Evolutionary conservation across 2,113 vertebrate species (phyloP), one percentile per base, ranked within the genome.

Genomic region (Lota lota): DNA sequence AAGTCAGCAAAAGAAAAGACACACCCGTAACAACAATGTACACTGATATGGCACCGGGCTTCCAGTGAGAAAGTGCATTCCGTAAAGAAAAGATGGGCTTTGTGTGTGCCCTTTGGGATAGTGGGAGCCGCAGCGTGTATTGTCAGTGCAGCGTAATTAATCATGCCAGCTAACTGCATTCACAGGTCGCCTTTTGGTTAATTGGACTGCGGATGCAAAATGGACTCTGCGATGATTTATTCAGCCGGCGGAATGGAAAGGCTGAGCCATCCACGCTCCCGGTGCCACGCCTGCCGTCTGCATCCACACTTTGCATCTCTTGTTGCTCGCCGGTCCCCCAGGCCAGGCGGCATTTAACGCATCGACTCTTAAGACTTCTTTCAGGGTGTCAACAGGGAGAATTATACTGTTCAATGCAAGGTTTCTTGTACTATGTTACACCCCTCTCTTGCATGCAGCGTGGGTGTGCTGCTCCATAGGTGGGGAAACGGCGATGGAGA

Each of bases 191-290:
- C 83, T 68, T 81, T 77, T 82, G 85, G 80, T 89, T 91, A 90
- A 90, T 90, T 90, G 85, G 82, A 87, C 80, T 79, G 83, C 80
- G 77, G 84, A 79, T 73, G 84, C 63, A 83, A 82, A 83, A 84
- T 72, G 82, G 76, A 82, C 78, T 67, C 75, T 76, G 78, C 18
- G 17, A 83, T 89, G 85, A 90, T 90, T 89, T 83, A 88, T 89
- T 85, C 73, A 80, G 82, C 77, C 64, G 56, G 77, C 79, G 80
- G 80, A 79, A 33, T 33, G 28, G 28, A 6, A 6, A 33, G 28
- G 28, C 40, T 47, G 40, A 47, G 10, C 40, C 40, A 10, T 47
- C 40, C 40, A 47, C 7, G 40, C 40, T 14, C 40, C 40, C 12
- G 40, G 40, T 47, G 40, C 10, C 40, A 33, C 40, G 10, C 6